Evolutionary conservation across 2,113 vertebrate genomes (phyloP), one percentile per base, ranked within the genome.

Genomic region (Cynocephalus volans): DNA sequence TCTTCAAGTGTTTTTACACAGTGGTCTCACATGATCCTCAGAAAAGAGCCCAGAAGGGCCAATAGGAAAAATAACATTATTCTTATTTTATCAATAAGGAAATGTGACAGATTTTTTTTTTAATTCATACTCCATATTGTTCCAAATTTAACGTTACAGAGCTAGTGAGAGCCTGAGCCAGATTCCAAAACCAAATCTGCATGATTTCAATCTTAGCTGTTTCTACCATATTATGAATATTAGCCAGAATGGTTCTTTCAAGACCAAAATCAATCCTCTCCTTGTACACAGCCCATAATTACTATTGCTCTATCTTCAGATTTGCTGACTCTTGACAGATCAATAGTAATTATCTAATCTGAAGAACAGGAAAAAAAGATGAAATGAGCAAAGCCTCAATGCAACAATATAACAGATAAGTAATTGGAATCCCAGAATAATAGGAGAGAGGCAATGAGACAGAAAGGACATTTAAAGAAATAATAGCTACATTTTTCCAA

Each of bases 51-150:
- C 58, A 85, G 58, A 73, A 54, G 48, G 10, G 18, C 24, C 60
- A 52, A 67, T 6, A 91, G 76, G 11, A 95, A 93, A 72, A 6
- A 88, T 0, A 69, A 23, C 3, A 75, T 76, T 72, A 45, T 36
- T 15, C 4, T 95, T 93, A 80, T 36, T 90, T 89, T 70, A 82
- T n/a, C 87, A 93, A 95, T 45, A 95, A 93, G 41, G 36, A 72
- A 70, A 70, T 94, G 3, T 60, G 88, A 58, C 75, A 87, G 24
- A 52, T n/a, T 19, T 85, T 85, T 85, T 76, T 73, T 70, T 72
- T 75, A 82, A 58, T 77, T 81, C 56, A 54, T 33, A 81, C 0
- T 64, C 21, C 41, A 81, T 12, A 8, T n/a, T 72, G 72, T 95
- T 87, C 62, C 80, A 87, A 86, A 65, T 41, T 82, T 84, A 65